Percentiles rank a stretch among this genome's conserved stretches.
Evolutionary conservation across 2,888 invertebrate genomes (phyloP).

Genomic region (Nemurella pictetii): DNA sequence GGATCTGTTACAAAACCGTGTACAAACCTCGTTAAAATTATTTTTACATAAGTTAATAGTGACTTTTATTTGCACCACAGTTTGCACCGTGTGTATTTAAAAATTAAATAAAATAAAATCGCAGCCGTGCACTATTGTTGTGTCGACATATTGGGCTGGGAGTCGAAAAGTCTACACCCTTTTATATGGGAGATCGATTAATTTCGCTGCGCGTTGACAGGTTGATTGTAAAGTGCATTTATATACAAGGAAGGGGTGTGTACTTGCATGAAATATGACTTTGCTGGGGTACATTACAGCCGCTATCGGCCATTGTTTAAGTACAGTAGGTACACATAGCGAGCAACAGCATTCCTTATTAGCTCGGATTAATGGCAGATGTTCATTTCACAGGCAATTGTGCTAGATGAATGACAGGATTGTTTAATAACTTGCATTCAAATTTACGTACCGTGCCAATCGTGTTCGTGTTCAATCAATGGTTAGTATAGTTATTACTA

Average conservation of each 20-base stretch:
- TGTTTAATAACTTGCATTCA: neutral
- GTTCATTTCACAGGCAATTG: conserved; percentile 7
- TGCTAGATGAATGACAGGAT: neutral
- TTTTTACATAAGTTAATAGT: no score
- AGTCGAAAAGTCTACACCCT: neutral
- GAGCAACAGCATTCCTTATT: conserved; percentile 21
- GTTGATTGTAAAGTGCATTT: conserved; percentile 8
- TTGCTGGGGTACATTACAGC: conserved; percentile 22
- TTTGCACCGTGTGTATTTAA: no score
- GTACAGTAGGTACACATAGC: no score
- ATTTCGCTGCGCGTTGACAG: conserved; percentile 33
- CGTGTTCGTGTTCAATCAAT: no score
- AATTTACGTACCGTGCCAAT: no score
- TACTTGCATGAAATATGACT: conserved; percentile 34
- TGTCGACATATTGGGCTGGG: neutral
- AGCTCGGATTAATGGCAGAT: conserved; percentile 24
- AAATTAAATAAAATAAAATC: no score
- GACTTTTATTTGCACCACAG: no score
- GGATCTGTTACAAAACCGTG: no score
- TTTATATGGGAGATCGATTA: conserved; percentile 34
- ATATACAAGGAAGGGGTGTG: conserved; percentile 20
- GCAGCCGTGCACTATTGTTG: neutral
- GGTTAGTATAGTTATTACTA: no score
- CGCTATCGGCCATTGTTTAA: conserved; percentile 24
- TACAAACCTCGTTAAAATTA: no score